These are phyloP conservation scores for Myotis pilosus DNA, from an alignment of 2,797 vertebrate species.

Conservation along the genomic window DNA sequence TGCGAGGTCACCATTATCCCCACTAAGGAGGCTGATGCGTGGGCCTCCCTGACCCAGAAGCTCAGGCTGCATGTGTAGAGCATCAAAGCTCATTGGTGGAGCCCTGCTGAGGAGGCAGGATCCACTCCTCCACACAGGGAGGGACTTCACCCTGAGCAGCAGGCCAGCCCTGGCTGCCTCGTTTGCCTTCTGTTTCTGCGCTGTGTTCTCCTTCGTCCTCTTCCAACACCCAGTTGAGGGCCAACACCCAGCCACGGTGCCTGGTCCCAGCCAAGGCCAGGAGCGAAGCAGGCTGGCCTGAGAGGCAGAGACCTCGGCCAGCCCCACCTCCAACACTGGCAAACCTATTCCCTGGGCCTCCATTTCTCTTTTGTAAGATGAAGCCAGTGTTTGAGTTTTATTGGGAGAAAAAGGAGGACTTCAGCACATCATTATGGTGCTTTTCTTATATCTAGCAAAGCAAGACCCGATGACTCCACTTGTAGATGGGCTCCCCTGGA, in stretches of 20 bases:
- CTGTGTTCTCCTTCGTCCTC: not conserved
- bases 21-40: not conserved
- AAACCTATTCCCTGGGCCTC: not conserved
- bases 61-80: not conserved
- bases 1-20: not conserved
- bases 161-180: not conserved
- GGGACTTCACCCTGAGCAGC: accelerated
- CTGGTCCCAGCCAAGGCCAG: not conserved
- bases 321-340: not conserved
- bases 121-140: no score
- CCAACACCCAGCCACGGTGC: not conserved
- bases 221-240: not conserved
- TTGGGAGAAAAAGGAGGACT: not conserved
- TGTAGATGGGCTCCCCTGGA: not conserved
- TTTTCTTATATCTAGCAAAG: not conserved
- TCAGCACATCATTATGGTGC: not conserved
- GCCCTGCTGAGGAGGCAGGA: not conserved
- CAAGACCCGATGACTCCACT: not conserved
- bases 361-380: not conserved
- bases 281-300: not conserved
- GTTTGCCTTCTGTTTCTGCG: not conserved
- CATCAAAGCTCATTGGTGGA: not conserved
- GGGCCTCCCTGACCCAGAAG: not conserved
- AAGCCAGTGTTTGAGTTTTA: not conserved
- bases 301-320: not conserved